These are phyloP conservation scores for Rugalucina vietnamica DNA, from an alignment of 2,888 invertebrate species.

Conservation along the genomic window DNA sequence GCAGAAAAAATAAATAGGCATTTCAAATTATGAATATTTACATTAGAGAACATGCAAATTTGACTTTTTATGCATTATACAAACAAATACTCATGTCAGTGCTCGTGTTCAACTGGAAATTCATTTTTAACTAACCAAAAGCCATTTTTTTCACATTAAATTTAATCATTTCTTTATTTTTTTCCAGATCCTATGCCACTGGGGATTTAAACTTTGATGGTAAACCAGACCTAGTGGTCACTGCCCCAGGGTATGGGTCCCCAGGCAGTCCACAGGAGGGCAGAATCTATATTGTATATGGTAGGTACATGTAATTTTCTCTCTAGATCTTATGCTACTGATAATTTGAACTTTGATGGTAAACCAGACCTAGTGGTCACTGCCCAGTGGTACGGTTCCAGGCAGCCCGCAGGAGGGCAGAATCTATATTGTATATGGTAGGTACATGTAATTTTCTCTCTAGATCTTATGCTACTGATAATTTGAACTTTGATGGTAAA, in stretches of 20 bases:
- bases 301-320: conserved; percentile 68
- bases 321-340: conserved; percentile 71
- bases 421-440: conserved; percentile 80
- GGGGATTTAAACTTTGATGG: conserved; percentile 81
- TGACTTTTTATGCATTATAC: too few relatives aligned
- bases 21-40: too few relatives aligned
- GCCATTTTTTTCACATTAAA: too few relatives aligned
- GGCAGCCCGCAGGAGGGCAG: conserved; percentile 76
- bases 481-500: conserved; percentile 79
- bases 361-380: conserved; percentile 77
- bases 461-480: conserved; percentile 75
- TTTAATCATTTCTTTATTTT: background rate
- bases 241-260: conserved; percentile 76
- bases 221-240: conserved; percentile 76
- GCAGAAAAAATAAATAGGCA: too few relatives aligned
- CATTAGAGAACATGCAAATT: too few relatives aligned
- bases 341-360: conserved; percentile 80
- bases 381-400: conserved; percentile 74
- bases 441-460: conserved; percentile 27
- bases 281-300: conserved; percentile 78
- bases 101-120: too few relatives aligned
- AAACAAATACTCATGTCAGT: too few relatives aligned
- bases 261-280: conserved; percentile 75
- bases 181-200: conserved; percentile 68
- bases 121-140: too few relatives aligned